Evolutionary conservation across 2,888 invertebrate species (phyloP).

Genomic region (Stenodema calcarata): DNA sequence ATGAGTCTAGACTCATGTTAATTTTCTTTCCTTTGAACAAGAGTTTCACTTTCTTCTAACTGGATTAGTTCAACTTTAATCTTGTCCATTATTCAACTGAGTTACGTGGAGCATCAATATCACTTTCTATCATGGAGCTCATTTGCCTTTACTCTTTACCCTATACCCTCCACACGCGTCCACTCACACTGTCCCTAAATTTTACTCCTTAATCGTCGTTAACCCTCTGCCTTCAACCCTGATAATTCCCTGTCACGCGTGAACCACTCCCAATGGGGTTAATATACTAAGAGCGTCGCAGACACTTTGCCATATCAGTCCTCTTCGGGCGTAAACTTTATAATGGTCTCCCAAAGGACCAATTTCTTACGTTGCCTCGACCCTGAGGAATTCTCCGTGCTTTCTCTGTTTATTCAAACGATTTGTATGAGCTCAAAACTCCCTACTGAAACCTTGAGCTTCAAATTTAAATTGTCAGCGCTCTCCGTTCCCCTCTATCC

Average conservation of each 20-base stretch:
- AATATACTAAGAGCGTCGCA: conserved; percentile 37
- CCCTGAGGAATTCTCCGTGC: not conserved
- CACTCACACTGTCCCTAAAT: not conserved
- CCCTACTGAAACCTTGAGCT: conserved; percentile 20
- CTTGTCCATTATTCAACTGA: not conserved
- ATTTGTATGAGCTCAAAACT: conserved; percentile 37
- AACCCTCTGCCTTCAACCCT: conserved; percentile 3
- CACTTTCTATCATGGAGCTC: not conserved
- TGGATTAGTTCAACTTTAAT: not conserved
- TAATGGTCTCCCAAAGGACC: conserved; percentile 42
- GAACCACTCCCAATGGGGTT: conserved; percentile 42
- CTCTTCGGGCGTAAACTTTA: conserved; percentile 45
- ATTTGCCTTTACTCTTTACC: not conserved
- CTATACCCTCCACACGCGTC: too few species aligned
- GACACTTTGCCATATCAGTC: conserved; percentile 47
- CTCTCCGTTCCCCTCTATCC: not conserved
- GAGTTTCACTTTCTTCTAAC: not conserved
- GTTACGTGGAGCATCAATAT: not conserved
- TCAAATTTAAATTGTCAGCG: conserved; percentile 31
- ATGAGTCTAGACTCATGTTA: not conserved
- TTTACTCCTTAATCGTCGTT: conserved; percentile 38
- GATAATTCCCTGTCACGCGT: conserved; percentile 44
- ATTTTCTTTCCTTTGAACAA: not conserved
- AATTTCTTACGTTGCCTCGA: conserved; percentile 39
- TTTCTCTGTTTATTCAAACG: conserved; percentile 44